Base-by-base conservation (phyloP, 2,113 vertebrate genomes). In the Thalassoma bifasciatum region DNA sequence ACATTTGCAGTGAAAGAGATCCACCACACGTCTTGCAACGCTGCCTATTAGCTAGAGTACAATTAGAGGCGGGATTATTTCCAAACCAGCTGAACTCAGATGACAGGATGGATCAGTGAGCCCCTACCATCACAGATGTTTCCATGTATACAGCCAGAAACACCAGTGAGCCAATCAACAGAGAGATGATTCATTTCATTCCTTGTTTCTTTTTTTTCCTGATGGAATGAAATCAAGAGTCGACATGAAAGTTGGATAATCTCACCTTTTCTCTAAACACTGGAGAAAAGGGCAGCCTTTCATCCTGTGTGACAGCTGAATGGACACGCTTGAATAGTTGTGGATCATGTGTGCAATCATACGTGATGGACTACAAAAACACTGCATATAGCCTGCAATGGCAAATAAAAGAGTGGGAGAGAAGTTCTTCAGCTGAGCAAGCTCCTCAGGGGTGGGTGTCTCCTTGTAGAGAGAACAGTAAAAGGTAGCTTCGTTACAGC, bases 311-410 rank as follows among this genome's bases (percentile, higher is more conserved):
- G 70, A 69, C 54, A 82, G 66, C 44, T 67, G 38, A 19, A 66
- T 52, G 60, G 57, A 58, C 69, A 78, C 19, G 38, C 73, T 78
- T 38, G 64, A 79, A 68, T 62, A n/a, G 44, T 40, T 38, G 53
- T 50, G 44, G 79, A 71, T 79, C 63, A 66, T 30, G 36, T 50
- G 60, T 75, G 75, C 69, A 68, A 34, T 84, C 77, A 70, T 24
- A 76, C 23, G 17, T 26, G 64, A 59, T 23, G 46, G 64, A 47
- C 37, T 59, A 66, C 63, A 58, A 72, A 49, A 77, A 66, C 40
- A 65, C 38, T 21, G 56, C n/a, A 26, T 47, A 44, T 52, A 22
- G 58, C 61, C 72, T 59, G 73, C 49, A 57, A 71, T 51, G 57
- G 66, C 57, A 67, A 62, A 81, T 23, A 66, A 40, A 37, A 10